phyloP scores from a whole-genome alignment of 2,113 vertebrate genomes.

The Spea multiplicata region DNA sequence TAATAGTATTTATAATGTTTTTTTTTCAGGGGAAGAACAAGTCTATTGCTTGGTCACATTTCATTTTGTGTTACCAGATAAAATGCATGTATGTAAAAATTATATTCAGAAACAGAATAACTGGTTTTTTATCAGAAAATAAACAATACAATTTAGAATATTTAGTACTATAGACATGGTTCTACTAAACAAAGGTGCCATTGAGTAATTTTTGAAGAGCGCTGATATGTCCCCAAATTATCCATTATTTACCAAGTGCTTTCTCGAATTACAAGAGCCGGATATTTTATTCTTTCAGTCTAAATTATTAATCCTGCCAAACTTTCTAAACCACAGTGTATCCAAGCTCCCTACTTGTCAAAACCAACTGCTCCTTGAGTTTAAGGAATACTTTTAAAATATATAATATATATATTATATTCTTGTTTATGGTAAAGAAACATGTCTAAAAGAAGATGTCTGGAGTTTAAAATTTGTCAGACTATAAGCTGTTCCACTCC shows the following conservation, averaged over 20 bases:
- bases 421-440: slow-evolving; percentile 41
- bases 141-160: neutral
- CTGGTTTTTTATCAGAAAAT: neutral
- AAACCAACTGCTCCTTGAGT: slow-evolving; percentile 38
- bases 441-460: slow-evolving; percentile 79
- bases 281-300: slow-evolving; percentile 67
- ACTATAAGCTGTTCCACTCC: slow-evolving; percentile 76
- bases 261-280: slow-evolving; percentile 72
- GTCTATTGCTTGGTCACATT: neutral
- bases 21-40: no score
- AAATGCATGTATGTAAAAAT: neutral
- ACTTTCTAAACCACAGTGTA: slow-evolving; percentile 62
- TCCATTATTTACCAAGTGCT: slow-evolving; percentile 52
- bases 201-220: slow-evolving; percentile 41
- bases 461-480: slow-evolving; percentile 80
- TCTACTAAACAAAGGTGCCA: slow-evolving; percentile 48
- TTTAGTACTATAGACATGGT: neutral
- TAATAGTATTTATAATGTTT: no score
- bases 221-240: neutral
- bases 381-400: neutral
- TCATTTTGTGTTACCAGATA: neutral
- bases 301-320: slow-evolving; percentile 83
- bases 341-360: neutral
- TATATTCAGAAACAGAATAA: neutral
- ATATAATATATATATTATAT: neutral